A percentile compares a stretch with the other conserved stretches of the same genome.
Evolutionary conservation across 1,140 invertebrate genomes (phyloP).

Genomic region (Drosophila tani): DNA sequence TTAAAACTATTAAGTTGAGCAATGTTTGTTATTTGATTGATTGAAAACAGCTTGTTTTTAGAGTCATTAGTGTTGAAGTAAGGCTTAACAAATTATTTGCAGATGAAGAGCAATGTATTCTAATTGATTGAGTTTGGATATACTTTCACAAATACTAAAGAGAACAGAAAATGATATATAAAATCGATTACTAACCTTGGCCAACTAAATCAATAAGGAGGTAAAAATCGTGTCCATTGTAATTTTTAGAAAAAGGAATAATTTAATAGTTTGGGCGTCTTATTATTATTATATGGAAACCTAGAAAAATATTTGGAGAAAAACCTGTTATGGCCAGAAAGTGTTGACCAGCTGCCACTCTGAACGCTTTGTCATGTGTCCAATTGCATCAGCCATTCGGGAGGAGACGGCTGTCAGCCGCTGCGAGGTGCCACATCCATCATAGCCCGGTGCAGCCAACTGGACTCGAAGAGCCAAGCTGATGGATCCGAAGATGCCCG

Average conservation of each 20-base stretch:
- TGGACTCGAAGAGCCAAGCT: slow-evolving; percentile 13
- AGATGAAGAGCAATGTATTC: slow-evolving; percentile 7
- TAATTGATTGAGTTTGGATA: neutral
- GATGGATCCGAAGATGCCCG: neutral
- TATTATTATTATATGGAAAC: too few relatives aligned
- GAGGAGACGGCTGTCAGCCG: slow-evolving; percentile 39
- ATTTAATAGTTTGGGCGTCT: neutral
- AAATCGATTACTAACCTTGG: too few relatives aligned
- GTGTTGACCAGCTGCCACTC: neutral
- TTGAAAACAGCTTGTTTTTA: slow-evolving; percentile 2
- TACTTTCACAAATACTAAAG: neutral
- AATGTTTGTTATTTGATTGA: slow-evolving; percentile 8
- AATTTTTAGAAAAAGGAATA: neutral
- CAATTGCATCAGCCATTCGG: slow-evolving; percentile 27
- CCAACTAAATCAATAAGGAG: neutral
- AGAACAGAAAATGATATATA: neutral
- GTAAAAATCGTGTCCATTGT: too few relatives aligned
- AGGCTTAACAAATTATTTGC: neutral
- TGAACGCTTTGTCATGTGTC: slow-evolving; percentile 35
- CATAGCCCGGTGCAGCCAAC: slow-evolving; percentile 42
- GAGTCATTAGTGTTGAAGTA: neutral
- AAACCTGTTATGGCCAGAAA: neutral
- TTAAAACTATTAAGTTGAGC: slow-evolving; percentile 13
- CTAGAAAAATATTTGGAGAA: neutral
- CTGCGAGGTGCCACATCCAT: slow-evolving; percentile 55